phyloP scores from a whole-genome alignment of 1,140 invertebrate species.

The Pseudomyrmex pallidus region DNA sequence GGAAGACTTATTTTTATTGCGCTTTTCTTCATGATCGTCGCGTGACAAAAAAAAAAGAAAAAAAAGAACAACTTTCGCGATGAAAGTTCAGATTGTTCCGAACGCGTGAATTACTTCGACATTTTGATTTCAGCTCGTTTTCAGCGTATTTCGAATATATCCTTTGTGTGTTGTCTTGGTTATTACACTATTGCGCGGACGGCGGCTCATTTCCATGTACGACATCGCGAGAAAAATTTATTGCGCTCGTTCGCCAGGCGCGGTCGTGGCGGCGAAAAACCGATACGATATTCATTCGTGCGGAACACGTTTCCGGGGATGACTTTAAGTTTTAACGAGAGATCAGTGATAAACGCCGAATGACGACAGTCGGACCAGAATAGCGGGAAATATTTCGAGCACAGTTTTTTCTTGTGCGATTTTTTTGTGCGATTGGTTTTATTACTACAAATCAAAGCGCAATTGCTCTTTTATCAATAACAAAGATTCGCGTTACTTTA shows the following conservation, averaged over 20 bases:
- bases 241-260: conserved; percentile 52
- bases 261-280: conserved; percentile 12
- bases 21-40: conserved; percentile 13
- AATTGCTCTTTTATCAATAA: not conserved
- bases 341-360: conserved; percentile 64
- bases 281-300: conserved; percentile 48
- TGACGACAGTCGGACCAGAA: conserved; percentile 42
- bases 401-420: conserved; percentile 11
- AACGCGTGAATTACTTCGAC: conserved; percentile 12
- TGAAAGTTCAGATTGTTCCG: conserved; percentile 7
- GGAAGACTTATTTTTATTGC: conserved; percentile 42
- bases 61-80: not conserved
- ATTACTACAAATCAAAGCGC: not conserved
- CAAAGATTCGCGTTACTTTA: not conserved
- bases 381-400: conserved; percentile 1
- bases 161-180: conserved; percentile 42
- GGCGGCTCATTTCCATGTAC: conserved; percentile 35
- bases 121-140: conserved; percentile 34
- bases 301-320: conserved; percentile 22
- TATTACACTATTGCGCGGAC: conserved; percentile 31
- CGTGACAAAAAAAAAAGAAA: not conserved
- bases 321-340: conserved; percentile 70
- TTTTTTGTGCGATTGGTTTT: not conserved
- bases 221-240: conserved; percentile 65
- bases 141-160: conserved; percentile 50